These are phyloP conservation scores for Dimorphilus gyrociliatus DNA, from an alignment of 2,888 invertebrate species.

Conservation along the genomic window DNA sequence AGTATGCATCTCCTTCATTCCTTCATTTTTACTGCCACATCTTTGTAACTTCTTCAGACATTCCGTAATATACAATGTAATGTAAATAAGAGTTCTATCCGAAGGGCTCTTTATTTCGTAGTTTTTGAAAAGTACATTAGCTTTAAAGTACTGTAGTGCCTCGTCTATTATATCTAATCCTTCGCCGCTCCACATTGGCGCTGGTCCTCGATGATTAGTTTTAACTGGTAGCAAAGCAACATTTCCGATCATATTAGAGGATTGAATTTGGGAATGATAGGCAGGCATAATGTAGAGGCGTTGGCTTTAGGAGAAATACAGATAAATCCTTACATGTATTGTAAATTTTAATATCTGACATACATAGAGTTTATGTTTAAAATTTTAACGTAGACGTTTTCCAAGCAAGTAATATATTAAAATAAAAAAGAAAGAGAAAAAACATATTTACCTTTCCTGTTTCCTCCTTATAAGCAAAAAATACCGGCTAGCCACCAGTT, in stretches of 20 bases:
- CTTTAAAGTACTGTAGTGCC: conserved; percentile 88
- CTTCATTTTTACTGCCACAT: conserved; percentile 64
- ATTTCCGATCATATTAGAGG: conserved; percentile 60
- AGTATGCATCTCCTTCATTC: conserved; percentile 84
- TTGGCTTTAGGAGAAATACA: not conserved
- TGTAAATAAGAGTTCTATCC: conserved; percentile 87
- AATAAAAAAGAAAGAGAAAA: too few species aligned
- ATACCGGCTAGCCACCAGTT: too few species aligned
- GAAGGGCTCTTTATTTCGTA: conserved; percentile 98
- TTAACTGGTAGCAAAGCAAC: conserved; percentile 77
- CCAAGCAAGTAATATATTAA: too few species aligned
- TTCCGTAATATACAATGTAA: conserved; percentile 91
- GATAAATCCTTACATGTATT: too few species aligned
- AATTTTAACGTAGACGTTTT: too few species aligned
- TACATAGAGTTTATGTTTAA: too few species aligned
- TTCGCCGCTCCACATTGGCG: too few species aligned
- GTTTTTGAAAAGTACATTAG: conserved; percentile 95
- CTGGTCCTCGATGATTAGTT: conserved; percentile 81
- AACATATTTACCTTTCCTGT: too few species aligned
- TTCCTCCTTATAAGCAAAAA: too few species aligned
- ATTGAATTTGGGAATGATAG: conserved; percentile 80
- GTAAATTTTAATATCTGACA: too few species aligned
- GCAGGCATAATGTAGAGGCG: conserved; percentile 52
- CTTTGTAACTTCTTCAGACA: conserved; percentile 84
- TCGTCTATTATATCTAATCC: conserved; percentile 93